These are phyloP conservation scores for Autographa gamma DNA, from an alignment of 2,888 invertebrate genomes.

Conservation along the genomic window DNA sequence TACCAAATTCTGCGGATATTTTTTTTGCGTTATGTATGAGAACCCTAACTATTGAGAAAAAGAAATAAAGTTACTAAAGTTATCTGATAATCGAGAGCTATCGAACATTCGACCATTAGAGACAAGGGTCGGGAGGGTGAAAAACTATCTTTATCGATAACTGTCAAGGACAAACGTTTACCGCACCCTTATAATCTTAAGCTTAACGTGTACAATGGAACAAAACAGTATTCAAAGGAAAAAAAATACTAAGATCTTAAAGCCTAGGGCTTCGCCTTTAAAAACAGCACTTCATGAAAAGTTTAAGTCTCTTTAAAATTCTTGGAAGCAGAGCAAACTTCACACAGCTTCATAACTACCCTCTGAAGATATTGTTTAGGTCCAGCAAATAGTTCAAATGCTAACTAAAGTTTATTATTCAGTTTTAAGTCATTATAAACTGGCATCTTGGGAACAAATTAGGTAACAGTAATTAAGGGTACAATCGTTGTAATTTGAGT, in stretches of 20 bases:
- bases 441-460: not conserved
- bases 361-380: conserved; percentile 15
- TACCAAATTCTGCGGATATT: not conserved
- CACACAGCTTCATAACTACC: conserved; percentile 12
- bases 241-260: not conserved
- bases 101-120: not conserved
- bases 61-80: not conserved
- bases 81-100: not conserved
- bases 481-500: not conserved
- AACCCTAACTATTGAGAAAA: too few relatives aligned
- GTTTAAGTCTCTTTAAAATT: conserved; percentile 16
- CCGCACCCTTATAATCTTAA: not conserved
- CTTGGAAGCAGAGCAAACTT: conserved; percentile 26
- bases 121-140: not conserved
- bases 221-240: not conserved
- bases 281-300: conserved; percentile 8
- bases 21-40: too few relatives aligned
- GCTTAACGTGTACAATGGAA: not conserved
- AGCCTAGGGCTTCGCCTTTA: not conserved
- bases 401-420: not conserved
- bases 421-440: not conserved
- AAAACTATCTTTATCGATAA: not conserved
- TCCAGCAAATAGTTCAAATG: conserved; percentile 15
- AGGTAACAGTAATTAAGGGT: not conserved
- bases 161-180: not conserved